These are phyloP conservation scores for Cardiocondyla obscurior DNA, from an alignment of 1,140 invertebrate genomes.

Conservation along the genomic window DNA sequence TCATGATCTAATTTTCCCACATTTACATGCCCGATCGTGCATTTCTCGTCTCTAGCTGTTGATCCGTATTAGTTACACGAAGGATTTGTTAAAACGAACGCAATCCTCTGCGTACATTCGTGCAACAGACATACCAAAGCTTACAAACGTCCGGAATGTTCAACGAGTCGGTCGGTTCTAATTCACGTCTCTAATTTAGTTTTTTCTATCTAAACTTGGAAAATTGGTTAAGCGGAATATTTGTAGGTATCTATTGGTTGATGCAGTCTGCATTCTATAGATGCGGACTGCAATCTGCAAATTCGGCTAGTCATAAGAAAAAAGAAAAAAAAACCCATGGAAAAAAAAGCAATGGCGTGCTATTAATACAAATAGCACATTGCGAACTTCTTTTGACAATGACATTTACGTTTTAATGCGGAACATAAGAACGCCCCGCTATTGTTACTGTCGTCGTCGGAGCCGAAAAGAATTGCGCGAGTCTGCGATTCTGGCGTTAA, in stretches of 20 bases:
- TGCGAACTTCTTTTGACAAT: background rate
- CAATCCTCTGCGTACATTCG: background rate
- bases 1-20: constrained; percentile 56
- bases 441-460: background rate
- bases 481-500: constrained; percentile 47
- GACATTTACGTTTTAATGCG: background rate
- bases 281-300: background rate
- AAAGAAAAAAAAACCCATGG: too few species aligned
- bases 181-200: background rate
- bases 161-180: background rate
- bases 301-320: background rate
- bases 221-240: background rate
- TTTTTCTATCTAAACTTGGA: background rate
- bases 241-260: background rate
- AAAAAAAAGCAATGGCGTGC: background rate
- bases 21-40: constrained; percentile 54
- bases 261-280: background rate
- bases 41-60: constrained; percentile 31
- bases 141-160: background rate
- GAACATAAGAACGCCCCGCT: background rate
- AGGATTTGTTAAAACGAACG: constrained; percentile 33
- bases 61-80: constrained; percentile 44
- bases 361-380: background rate
- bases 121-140: constrained; percentile 15
- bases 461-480: constrained; percentile 17